Percentiles rank a stretch among this genome's conserved stretches.
Evolutionary conservation across 2,113 vertebrate species (phyloP).

Genomic region (Vimba vimba): DNA sequence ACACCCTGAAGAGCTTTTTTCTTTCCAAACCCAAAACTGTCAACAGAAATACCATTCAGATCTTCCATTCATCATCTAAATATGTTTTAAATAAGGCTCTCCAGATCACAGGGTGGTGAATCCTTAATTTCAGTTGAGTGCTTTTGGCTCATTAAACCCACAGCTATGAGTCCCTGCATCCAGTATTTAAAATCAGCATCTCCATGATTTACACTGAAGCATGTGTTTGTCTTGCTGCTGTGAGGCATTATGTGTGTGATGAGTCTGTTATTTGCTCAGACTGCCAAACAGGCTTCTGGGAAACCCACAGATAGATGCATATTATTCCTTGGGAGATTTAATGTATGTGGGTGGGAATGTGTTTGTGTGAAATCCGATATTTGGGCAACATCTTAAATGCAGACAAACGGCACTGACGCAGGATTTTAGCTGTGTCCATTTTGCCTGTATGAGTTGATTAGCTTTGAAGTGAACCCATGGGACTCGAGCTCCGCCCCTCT

Average conservation of each 20-base stretch:
- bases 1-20: conserved; percentile 25
- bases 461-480: conserved; percentile 25
- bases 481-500: conserved; percentile 33
- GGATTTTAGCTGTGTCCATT: not conserved
- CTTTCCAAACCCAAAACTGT: conserved; percentile 28
- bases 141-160: conserved; percentile 23
- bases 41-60: conserved; percentile 23
- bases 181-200: not conserved
- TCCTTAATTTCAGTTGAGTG: not conserved
- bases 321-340: conserved; percentile 48
- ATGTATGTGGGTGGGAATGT: conserved; percentile 44
- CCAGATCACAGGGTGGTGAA: not conserved
- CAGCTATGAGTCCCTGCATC: conserved; percentile 20
- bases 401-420: conserved; percentile 39
- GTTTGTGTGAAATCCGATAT: conserved; percentile 50
- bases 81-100: not conserved
- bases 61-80: conserved; percentile 14
- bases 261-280: conserved; percentile 44
- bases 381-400: conserved; percentile 24
- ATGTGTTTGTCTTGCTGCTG: conserved; percentile 8
- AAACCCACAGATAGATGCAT: conserved; percentile 48
- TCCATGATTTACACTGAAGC: not conserved
- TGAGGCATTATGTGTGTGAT: not conserved
- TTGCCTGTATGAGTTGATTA: not conserved
- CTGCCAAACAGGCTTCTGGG: conserved; percentile 39